Base-by-base conservation (phyloP, 1,140 invertebrate species). In the Chironomus tepperi region DNA sequence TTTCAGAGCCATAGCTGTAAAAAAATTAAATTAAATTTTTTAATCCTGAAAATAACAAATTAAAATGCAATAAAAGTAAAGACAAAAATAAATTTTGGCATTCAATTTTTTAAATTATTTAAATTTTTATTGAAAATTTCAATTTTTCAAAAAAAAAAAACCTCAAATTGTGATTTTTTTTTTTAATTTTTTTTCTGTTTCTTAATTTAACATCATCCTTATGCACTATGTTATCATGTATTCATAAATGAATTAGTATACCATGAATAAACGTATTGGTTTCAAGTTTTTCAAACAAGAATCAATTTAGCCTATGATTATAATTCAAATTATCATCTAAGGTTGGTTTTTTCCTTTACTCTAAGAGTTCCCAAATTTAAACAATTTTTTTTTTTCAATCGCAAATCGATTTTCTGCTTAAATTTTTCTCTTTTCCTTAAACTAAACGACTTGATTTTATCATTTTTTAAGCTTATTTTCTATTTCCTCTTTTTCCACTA, bases 291-390 rank as follows among this genome's bases (percentile, higher is more conserved):
- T 12, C 12, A 57, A 57, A 57, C 47, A 57, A 57, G 47, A 57
- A 57, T 57, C 47, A 57, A 57, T 57, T 57, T 57, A 57, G 47
- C 47, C 47, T 57, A 57, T n/a, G 47, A 57, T 57, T 57, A 57
- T 57, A 57, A 57, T 57, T 34, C 12, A 12, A 57, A n/a, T 15
- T 15, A 34, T 34, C 24, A 34, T 34, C 24, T 34, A 34, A 34
- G 24, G 24, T 1, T 57, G 3, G 12, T 57, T 57, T 57, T n/a
- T 57, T 12, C 12, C 1, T 57, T 57, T 12, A 57, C 47, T 57
- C 47, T 57, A 57, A 57, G 47, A 57, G 47, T 57, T n/a, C 47
- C 12, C 47, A 15, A 12, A 57, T n/a, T n/a, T 57, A 47, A 47
- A 47, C 43, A 34, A 1, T 2, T 57, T 57, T 12, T 1, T 57